These are phyloP conservation scores for Cheumatopsyche charites DNA, from an alignment of 1,140 invertebrate genomes.

Conservation along the genomic window DNA sequence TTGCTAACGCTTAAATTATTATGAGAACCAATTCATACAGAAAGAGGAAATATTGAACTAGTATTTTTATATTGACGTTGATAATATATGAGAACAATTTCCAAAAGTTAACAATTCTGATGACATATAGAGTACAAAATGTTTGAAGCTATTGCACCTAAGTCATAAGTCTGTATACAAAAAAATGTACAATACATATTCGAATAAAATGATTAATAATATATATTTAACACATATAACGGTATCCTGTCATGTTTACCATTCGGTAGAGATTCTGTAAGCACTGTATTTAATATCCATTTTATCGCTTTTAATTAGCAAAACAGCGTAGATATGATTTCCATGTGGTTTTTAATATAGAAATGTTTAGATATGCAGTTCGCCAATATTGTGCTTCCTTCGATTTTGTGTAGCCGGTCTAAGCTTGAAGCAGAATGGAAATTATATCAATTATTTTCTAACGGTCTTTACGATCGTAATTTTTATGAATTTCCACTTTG, in stretches of 20 bases:
- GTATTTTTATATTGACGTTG: slow-evolving; percentile 47
- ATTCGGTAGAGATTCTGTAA: slow-evolving; percentile 48
- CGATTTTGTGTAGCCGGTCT: slow-evolving; percentile 48
- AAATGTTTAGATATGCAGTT: slow-evolving; percentile 47
- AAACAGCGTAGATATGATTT: slow-evolving; percentile 45
- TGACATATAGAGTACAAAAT: slow-evolving; percentile 49
- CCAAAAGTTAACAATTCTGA: slow-evolving; percentile 32
- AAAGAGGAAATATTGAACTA: slow-evolving; percentile 42
- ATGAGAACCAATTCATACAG: slow-evolving; percentile 43
- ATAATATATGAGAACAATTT: slow-evolving; percentile 29
- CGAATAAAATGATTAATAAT: slow-evolving; percentile 39
- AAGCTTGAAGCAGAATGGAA: slow-evolving; percentile 44
- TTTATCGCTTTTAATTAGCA: slow-evolving; percentile 48
- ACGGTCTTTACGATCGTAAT: too few relatives aligned
- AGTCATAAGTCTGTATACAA: slow-evolving; percentile 49
- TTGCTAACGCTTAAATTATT: slow-evolving; percentile 47
- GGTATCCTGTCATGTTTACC: slow-evolving; percentile 45
- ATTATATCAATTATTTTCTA: background rate
- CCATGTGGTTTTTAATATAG: slow-evolving; percentile 43
- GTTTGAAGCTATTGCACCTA: slow-evolving; percentile 48
- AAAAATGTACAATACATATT: slow-evolving; percentile 49
- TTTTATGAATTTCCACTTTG: too few relatives aligned
- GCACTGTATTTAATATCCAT: slow-evolving; percentile 47
- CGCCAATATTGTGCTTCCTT: slow-evolving; percentile 49
- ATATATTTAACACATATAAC: slow-evolving; percentile 42